Evolutionary conservation across 2,113 vertebrate species (phyloP).

Genomic region (Microtus richardsoni): DNA sequence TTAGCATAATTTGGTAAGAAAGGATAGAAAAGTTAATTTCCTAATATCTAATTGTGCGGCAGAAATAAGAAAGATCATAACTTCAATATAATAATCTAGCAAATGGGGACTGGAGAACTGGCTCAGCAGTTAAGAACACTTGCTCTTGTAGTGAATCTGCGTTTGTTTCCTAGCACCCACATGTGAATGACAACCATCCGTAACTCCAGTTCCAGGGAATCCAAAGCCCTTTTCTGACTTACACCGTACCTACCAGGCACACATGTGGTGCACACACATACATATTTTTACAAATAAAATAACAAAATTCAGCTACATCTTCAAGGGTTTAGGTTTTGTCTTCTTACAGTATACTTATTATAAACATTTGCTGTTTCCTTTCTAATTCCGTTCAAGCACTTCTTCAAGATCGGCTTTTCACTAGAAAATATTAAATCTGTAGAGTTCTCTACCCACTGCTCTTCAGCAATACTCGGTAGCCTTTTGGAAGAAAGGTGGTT

Average conservation of each 20-base stretch:
- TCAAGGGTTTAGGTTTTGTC: background rate
- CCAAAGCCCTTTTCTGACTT: background rate
- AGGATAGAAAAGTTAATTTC: conserved; percentile 20
- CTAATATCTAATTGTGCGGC: background rate
- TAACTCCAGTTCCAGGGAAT: background rate
- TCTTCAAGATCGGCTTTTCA: conserved; percentile 7
- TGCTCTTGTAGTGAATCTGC: background rate
- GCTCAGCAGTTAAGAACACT: background rate
- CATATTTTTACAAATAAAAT: background rate
- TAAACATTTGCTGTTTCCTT: background rate
- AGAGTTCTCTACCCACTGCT: background rate
- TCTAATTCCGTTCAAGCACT: background rate
- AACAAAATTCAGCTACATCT: background rate
- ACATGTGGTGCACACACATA: background rate
- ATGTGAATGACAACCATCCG: background rate
- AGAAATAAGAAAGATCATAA: conserved; percentile 15
- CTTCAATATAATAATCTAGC: background rate
- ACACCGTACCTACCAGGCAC: background rate
- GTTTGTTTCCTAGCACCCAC: background rate
- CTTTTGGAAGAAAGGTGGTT: conserved; percentile 65
- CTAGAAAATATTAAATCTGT: conserved; percentile 49
- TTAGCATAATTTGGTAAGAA: conserved; percentile 37
- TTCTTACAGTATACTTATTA: background rate
- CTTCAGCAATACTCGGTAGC: conserved; percentile 44
- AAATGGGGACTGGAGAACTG: background rate